Conservation (phyloP, 2,888 invertebrate genomes). For the Penaeus monodon region DNA sequence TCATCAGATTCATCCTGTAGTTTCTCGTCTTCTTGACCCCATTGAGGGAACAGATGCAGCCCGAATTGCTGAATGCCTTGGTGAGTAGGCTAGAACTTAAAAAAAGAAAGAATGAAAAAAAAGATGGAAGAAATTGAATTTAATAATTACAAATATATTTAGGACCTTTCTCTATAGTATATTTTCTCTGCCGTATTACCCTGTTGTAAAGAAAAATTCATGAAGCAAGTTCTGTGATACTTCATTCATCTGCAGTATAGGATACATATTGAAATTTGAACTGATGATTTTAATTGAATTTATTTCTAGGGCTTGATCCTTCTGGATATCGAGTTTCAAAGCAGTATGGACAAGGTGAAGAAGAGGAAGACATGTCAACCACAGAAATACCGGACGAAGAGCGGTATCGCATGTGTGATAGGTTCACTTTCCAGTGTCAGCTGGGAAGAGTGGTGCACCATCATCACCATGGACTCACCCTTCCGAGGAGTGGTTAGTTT, state of each 20-base stretch:
- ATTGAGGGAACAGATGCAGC: slow-evolving; percentile 93
- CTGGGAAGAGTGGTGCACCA: slow-evolving; percentile 70
- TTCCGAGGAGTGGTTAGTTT: slow-evolving; percentile 70
- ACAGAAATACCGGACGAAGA: slow-evolving; percentile 72
- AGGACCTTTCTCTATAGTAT: too few species aligned
- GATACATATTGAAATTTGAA: background rate
- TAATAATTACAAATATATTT: too few species aligned
- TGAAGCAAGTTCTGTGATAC: too few species aligned
- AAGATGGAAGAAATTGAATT: too few species aligned
- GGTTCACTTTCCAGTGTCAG: slow-evolving; percentile 78
- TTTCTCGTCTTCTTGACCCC: slow-evolving; percentile 92
- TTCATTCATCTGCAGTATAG: too few species aligned
- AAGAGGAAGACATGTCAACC: slow-evolving; percentile 67
- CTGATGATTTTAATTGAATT: background rate
- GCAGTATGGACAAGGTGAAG: slow-evolving; percentile 68
- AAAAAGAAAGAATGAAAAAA: too few species aligned
- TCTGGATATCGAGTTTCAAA: slow-evolving; percentile 70
- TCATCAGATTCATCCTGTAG: slow-evolving; percentile 96
- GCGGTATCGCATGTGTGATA: slow-evolving; percentile 74
- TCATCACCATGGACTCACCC: slow-evolving; percentile 72
- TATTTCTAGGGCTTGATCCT: slow-evolving; percentile 71
- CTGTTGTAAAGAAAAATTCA: too few species aligned
- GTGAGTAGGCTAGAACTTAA: slow-evolving; percentile 73
- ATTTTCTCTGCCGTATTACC: too few species aligned
- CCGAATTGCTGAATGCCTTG: slow-evolving; percentile 89